phyloP scores from a whole-genome alignment of 2,113 vertebrate species.

The Prinia subflava region DNA sequence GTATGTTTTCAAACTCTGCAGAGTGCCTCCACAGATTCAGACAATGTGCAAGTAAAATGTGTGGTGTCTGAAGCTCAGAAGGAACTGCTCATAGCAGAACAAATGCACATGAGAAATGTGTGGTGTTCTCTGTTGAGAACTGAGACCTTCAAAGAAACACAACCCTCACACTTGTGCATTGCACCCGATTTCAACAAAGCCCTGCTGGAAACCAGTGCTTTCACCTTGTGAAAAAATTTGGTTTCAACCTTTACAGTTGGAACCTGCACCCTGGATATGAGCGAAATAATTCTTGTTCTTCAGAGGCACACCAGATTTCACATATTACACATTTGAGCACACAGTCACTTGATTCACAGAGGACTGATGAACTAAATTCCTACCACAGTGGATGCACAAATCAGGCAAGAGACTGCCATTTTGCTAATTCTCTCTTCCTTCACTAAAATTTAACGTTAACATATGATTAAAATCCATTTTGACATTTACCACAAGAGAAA shows the following conservation, averaged over 20 bases:
- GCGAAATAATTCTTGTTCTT: not conserved
- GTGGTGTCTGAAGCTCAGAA: not conserved
- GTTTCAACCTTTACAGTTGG: not conserved
- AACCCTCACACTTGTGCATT: not conserved
- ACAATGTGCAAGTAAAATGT: not conserved
- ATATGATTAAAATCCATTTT: not conserved
- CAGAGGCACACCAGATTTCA: not conserved
- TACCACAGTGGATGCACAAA: not conserved
- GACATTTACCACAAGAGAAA: not conserved
- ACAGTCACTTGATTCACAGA: not conserved
- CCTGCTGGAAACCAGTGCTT: not conserved
- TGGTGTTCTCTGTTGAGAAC: not conserved
- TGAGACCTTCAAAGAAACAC: not conserved
- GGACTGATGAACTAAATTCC: not conserved
- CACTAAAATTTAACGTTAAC: not conserved
- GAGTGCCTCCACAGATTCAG: not conserved
- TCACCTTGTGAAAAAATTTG: not conserved
- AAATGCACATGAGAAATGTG: not conserved
- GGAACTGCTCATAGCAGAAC: not conserved
- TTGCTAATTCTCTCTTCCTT: not conserved
- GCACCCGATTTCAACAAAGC: not conserved
- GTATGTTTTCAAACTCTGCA: not conserved
- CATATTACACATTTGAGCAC: not conserved
- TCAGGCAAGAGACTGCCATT: not conserved
- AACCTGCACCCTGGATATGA: not conserved